phyloP scores from a whole-genome alignment of 2,113 vertebrate species.

The Cyrtonyx montezumae region DNA sequence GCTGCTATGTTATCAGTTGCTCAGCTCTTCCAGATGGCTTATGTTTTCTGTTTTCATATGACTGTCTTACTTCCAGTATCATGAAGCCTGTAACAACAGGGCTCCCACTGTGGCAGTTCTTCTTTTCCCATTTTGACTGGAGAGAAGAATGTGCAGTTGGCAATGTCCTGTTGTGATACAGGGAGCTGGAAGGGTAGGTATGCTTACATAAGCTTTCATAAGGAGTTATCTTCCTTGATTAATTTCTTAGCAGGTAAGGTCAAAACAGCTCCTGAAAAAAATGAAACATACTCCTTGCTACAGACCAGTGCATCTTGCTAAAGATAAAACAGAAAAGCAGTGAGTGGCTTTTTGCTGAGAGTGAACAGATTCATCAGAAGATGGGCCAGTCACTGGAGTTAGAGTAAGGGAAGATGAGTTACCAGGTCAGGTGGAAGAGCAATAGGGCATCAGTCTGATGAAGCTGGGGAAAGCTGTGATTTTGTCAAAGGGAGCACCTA shows the following conservation, averaged over 20 bases:
- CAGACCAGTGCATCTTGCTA: not conserved
- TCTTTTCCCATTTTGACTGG: not conserved
- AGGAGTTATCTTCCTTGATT: not conserved
- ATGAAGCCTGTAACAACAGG: not conserved
- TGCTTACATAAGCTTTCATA: not conserved
- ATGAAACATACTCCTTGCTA: not conserved
- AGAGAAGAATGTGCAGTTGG: not conserved
- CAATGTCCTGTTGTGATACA: not conserved
- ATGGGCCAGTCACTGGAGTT: not conserved
- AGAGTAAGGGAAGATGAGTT: not conserved
- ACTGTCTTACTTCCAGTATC: not conserved
- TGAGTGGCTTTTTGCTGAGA: not conserved
- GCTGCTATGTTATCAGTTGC: not conserved
- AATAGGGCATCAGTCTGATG: not conserved
- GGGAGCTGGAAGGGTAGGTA: not conserved
- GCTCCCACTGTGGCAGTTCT: not conserved
- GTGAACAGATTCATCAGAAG: not conserved
- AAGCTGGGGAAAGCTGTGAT: not conserved
- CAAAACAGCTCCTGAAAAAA: conserved; percentile 50
- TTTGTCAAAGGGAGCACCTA: not conserved
- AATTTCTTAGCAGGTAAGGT: not conserved
- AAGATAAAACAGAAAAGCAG: not conserved
- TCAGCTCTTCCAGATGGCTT: not conserved
- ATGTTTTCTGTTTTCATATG: not conserved
- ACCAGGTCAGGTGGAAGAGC: not conserved